Percentiles rank a stretch among this genome's conserved stretches.
These are phyloP conservation scores for Struthio camelus DNA, from an alignment of 2,113 vertebrate genomes.

Conservation along the genomic window DNA sequence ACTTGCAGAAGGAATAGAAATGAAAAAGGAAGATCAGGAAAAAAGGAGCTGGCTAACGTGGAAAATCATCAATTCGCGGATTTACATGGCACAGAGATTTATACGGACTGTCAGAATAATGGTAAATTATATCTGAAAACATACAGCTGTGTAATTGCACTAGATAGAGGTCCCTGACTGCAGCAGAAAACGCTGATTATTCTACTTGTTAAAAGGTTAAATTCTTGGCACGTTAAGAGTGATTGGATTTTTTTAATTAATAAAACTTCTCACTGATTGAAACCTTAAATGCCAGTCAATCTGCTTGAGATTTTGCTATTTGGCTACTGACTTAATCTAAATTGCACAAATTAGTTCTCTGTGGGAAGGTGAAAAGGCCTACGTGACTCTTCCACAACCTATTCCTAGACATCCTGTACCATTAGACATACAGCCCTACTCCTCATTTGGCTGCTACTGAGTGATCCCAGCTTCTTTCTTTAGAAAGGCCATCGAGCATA, in stretches of 20 bases:
- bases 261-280: neutral
- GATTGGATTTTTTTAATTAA: neutral
- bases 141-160: neutral
- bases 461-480: neutral
- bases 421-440: neutral
- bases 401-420: neutral
- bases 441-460: neutral
- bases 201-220: neutral
- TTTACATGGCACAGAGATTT: neutral
- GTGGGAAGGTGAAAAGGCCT: neutral
- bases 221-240: neutral
- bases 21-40: neutral
- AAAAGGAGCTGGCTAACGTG: neutral
- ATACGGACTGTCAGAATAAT: neutral
- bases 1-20: neutral
- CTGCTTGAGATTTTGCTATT: neutral
- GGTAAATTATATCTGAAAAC: neutral
- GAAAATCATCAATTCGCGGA: neutral
- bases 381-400: rapidly evolving
- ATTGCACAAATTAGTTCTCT: neutral
- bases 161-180: neutral
- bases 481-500: neutral
- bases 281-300: neutral
- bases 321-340: neutral
- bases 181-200: neutral